A percentile compares a stretch with the other conserved stretches of the same genome.
Evolutionary conservation across 2,113 vertebrate genomes (phyloP).

Genomic region (Microtus ochrogaster): DNA sequence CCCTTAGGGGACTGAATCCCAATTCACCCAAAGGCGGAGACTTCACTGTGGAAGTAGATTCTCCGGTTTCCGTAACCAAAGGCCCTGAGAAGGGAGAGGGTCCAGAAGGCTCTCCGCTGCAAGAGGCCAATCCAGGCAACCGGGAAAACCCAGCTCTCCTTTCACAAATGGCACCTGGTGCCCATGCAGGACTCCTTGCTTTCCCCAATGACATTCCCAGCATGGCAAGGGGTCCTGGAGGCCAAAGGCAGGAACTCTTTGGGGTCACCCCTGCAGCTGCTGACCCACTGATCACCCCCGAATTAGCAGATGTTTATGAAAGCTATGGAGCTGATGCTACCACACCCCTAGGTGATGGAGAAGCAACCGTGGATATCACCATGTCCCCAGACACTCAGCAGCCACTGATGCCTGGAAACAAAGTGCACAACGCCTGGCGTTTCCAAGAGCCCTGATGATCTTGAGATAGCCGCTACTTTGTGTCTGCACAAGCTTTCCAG

Average conservation of each 20-base stretch:
- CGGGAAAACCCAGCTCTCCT: neutral
- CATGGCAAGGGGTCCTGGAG: neutral
- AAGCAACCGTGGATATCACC: constrained; percentile 53
- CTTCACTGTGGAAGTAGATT: constrained; percentile 81
- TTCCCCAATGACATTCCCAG: constrained; percentile 54
- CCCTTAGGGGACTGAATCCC: constrained; percentile 44
- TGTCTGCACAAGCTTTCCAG: constrained; percentile 3
- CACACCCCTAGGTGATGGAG: constrained; percentile 52
- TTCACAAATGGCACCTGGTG: constrained; percentile 40
- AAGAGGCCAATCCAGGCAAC: neutral
- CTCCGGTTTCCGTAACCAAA: constrained; percentile 63
- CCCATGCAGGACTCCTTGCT: constrained; percentile 58
- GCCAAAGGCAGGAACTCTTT: constrained; percentile 39
- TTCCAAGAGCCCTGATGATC: constrained; percentile 72
- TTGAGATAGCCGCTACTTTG: neutral
- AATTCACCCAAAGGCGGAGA: constrained; percentile 67
- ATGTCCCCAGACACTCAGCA: constrained; percentile 45
- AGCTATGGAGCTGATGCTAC: constrained; percentile 51
- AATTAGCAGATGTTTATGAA: constrained; percentile 52
- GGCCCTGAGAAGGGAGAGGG: constrained; percentile 61
- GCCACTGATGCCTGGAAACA: constrained; percentile 11
- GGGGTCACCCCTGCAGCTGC: constrained; percentile 19
- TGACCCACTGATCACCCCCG: constrained; percentile 60
- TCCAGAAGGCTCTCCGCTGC: neutral
- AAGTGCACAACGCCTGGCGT: constrained; percentile 53